Evolutionary conservation across 1,140 invertebrate genomes (phyloP).

Genomic region (Zaprionus capensis): DNA sequence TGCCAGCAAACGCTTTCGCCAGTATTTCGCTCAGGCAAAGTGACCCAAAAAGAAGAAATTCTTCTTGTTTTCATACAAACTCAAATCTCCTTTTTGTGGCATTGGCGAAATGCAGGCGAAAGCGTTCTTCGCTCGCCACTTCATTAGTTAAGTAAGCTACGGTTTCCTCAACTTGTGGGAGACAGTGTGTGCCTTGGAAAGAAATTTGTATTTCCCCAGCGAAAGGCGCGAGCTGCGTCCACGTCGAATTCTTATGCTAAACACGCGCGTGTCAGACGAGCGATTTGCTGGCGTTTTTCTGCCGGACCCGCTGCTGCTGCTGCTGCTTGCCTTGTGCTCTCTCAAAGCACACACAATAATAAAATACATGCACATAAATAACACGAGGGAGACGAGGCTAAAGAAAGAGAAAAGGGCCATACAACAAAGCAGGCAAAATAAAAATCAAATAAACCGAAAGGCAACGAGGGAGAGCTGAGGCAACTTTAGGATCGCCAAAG

Average conservation of each 20-base stretch:
- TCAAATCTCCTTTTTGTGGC: background rate
- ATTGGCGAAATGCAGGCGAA: slow-evolving; percentile 21
- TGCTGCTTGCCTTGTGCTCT: slow-evolving; percentile 27
- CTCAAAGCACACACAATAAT: slow-evolving; percentile 66
- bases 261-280: slow-evolving; percentile 66
- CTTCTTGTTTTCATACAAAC: background rate
- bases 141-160: slow-evolving; percentile 35
- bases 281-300: slow-evolving; percentile 71
- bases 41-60: background rate
- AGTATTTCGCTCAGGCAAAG: background rate
- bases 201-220: slow-evolving; percentile 66
- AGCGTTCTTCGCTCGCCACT: slow-evolving; percentile 16
- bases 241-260: slow-evolving; percentile 72
- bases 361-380: slow-evolving; percentile 71
- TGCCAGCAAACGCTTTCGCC: background rate
- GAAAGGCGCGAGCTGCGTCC: slow-evolving; percentile 23
- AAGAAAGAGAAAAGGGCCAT: slow-evolving; percentile 41
- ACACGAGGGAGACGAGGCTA: slow-evolving; percentile 41
- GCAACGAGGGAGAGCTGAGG: slow-evolving; percentile 27
- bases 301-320: background rate
- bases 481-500: slow-evolving; percentile 42
- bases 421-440: slow-evolving; percentile 56
- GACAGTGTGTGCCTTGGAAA: background rate
- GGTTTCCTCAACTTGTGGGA: slow-evolving; percentile 32
- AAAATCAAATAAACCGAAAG: slow-evolving; percentile 73